Conservation (phyloP, 2,113 vertebrate species). For the Choloepus hoffmanni region DNA sequence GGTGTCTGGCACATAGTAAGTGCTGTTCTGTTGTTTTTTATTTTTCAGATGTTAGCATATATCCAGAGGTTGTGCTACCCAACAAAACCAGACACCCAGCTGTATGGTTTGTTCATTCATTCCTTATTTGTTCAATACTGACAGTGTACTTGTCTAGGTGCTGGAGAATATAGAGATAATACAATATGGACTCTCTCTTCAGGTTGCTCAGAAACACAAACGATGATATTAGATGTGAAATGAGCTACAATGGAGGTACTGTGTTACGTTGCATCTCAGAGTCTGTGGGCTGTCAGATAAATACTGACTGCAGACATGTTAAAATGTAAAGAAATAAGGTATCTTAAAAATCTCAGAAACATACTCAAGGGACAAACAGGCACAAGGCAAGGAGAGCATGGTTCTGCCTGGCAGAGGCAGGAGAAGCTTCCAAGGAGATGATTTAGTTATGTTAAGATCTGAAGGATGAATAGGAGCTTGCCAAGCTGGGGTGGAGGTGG, state of each 20-base stretch:
- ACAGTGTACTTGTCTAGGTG: not conserved
- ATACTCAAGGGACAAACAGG: not conserved
- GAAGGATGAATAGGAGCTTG: not conserved
- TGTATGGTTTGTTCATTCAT: not conserved
- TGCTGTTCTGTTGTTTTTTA: not conserved
- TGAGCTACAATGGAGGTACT: not conserved
- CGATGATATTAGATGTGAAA: not conserved
- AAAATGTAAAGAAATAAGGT: not conserved
- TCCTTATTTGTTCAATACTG: not conserved
- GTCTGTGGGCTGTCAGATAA: not conserved
- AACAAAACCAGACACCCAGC: not conserved
- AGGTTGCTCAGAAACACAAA: not conserved
- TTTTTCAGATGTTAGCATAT: constrained; percentile 21
- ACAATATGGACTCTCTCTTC: not conserved
- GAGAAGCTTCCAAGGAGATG: not conserved
- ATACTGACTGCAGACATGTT: not conserved
- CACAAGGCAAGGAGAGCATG: not conserved
- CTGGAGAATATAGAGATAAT: not conserved
- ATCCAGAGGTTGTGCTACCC: not conserved
- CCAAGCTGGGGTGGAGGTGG: too few species aligned
- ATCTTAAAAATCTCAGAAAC: not conserved
- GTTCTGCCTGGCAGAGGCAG: not conserved
- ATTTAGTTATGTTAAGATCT: not conserved
- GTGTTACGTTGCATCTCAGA: not conserved
- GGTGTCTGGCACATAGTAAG: not conserved